These are phyloP conservation scores for Mesorhabditis spiculigera DNA, from an alignment of 2,888 invertebrate genomes.

Conservation along the genomic window DNA sequence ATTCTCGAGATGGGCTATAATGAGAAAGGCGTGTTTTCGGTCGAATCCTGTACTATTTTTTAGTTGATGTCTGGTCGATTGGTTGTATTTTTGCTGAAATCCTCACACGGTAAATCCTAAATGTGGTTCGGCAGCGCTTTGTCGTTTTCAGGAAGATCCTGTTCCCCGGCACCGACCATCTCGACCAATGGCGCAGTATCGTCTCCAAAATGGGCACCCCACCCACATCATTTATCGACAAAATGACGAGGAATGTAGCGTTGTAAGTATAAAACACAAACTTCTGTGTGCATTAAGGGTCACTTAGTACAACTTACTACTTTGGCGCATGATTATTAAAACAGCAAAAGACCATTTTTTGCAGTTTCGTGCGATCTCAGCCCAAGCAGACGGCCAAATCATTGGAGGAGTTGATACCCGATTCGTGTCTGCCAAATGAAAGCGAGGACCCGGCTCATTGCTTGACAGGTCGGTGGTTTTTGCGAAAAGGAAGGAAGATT, in stretches of 20 bases:
- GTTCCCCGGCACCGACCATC: constrained; percentile 7
- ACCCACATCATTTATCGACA: constrained; percentile 89
- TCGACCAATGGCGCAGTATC: constrained; percentile 9
- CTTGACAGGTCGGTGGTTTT: neutral
- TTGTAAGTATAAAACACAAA: neutral
- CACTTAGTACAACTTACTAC: too few species aligned
- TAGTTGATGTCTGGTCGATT: neutral
- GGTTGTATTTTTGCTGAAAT: neutral
- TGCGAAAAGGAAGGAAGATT: too few species aligned
- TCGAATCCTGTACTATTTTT: too few species aligned
- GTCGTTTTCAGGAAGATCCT: constrained; percentile 3
- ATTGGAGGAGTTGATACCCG: neutral
- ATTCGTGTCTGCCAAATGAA: neutral
- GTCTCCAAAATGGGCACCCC: constrained; percentile 83
- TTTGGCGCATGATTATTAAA: too few species aligned
- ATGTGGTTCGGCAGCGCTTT: neutral
- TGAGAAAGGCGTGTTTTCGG: neutral
- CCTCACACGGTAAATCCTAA: neutral
- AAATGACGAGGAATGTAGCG: constrained; percentile 90
- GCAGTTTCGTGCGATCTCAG: neutral
- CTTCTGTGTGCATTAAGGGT: neutral
- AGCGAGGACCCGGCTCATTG: neutral
- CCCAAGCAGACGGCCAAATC: neutral
- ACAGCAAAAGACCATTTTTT: neutral
- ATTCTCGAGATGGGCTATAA: constrained; percentile 4